phyloP scores from a whole-genome alignment of 2,888 invertebrate genomes.

The Incurvaria masculella region DNA sequence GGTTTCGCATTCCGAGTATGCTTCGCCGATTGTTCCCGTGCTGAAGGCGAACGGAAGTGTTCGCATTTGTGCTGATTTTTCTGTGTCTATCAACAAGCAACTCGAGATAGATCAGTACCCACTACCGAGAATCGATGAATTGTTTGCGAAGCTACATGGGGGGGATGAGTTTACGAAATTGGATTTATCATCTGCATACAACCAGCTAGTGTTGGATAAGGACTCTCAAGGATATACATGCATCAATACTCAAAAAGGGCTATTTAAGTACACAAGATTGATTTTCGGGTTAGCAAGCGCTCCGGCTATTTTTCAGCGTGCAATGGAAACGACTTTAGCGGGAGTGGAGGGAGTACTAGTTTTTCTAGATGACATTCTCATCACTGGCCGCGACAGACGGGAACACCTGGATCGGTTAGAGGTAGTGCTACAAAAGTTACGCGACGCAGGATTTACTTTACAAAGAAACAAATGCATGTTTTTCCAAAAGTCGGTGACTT shows the following conservation, averaged over 20 bases:
- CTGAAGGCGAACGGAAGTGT: slow-evolving; percentile 14
- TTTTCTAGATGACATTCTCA: slow-evolving; percentile 4
- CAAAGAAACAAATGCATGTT: slow-evolving; percentile 8
- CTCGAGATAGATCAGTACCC: slow-evolving; percentile 19
- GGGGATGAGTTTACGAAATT: slow-evolving; percentile 18
- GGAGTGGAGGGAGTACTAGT: neutral
- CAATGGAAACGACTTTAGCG: slow-evolving; percentile 1
- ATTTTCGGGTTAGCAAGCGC: slow-evolving; percentile 3
- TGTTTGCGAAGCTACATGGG: slow-evolving; percentile 16
- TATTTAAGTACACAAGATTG: slow-evolving; percentile 3
- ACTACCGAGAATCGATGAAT: slow-evolving; percentile 18
- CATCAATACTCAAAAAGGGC: slow-evolving; percentile 1
- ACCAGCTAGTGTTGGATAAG: neutral
- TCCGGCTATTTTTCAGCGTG: slow-evolving; percentile 4
- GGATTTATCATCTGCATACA: slow-evolving; percentile 16
- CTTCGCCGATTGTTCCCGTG: slow-evolving; percentile 17
- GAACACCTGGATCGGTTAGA: slow-evolving; percentile 9
- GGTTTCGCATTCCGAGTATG: slow-evolving; percentile 14
- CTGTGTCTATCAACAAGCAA: slow-evolving; percentile 19
- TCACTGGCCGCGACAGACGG: slow-evolving; percentile 1
- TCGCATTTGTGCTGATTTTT: slow-evolving; percentile 17
- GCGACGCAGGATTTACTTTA: slow-evolving; percentile 10
- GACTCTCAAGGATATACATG: slow-evolving; percentile 1
- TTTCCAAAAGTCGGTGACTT: slow-evolving; percentile 11
- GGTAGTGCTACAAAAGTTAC: slow-evolving; percentile 10